These are phyloP conservation scores for Drosophila trichaetosa DNA, from an alignment of 2,888 invertebrate species.

Conservation along the genomic window DNA sequence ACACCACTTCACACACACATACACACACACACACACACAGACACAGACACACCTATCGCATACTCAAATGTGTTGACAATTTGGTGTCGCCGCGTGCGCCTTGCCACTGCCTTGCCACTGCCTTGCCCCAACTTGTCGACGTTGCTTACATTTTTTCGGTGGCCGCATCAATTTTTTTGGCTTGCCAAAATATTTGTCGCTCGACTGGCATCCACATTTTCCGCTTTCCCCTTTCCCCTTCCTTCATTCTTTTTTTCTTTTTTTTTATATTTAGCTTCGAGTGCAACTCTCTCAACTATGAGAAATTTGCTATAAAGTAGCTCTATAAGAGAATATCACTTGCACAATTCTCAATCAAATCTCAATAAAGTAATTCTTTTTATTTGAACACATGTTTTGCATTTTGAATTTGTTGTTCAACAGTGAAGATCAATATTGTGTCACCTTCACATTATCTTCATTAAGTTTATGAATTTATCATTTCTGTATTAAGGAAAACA, in stretches of 20 bases:
- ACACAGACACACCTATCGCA: slow-evolving; percentile 1
- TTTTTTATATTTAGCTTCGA: slow-evolving; percentile 48
- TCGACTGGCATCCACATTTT: slow-evolving; percentile 64
- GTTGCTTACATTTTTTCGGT: slow-evolving; percentile 39
- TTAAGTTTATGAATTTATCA: background rate
- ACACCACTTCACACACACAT: background rate
- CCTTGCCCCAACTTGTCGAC: slow-evolving; percentile 8
- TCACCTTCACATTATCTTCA: background rate
- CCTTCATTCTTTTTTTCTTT: slow-evolving; percentile 9
- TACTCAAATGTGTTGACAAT: slow-evolving; percentile 55
- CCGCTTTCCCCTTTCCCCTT: background rate
- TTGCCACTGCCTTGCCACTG: slow-evolving; percentile 1
- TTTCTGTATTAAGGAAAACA: background rate
- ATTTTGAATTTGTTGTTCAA: background rate
- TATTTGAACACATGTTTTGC: background rate
- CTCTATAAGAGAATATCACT: background rate
- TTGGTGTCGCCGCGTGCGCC: slow-evolving; percentile 20
- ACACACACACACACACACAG: slow-evolving; percentile 11
- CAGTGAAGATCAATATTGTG: background rate
- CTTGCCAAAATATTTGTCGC: slow-evolving; percentile 76
- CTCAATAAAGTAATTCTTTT: background rate
- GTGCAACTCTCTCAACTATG: slow-evolving; percentile 40
- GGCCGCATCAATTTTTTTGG: slow-evolving; percentile 52
- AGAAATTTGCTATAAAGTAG: background rate
- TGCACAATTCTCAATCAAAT: background rate